phyloP scores from a whole-genome alignment of 2,113 vertebrate genomes.

The Neogale vison region DNA sequence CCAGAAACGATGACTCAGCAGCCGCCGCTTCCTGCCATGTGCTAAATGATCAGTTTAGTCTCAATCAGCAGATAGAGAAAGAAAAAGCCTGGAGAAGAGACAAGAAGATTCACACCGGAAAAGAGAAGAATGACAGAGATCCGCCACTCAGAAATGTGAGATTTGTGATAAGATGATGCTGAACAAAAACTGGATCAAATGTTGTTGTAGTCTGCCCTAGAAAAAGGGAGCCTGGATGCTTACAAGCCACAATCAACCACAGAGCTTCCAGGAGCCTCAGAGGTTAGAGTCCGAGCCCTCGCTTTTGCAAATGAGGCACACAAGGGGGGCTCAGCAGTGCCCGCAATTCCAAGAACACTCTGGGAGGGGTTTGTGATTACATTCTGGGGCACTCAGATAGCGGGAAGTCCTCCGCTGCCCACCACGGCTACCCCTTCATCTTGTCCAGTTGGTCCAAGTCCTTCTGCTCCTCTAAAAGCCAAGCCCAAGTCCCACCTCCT shows the following conservation, averaged over 20 bases:
- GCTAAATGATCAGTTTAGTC: neutral
- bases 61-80: conserved; percentile 37
- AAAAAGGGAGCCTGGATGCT: neutral
- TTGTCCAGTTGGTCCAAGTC: neutral
- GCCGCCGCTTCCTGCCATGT: neutral
- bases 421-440: neutral
- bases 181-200: neutral
- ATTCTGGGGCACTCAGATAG: rapidly evolving
- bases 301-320: neutral
- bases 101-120: neutral
- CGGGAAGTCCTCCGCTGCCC: neutral
- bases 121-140: neutral
- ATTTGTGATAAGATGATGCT: neutral
- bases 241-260: neutral
- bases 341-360: neutral
- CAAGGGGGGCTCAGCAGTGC: neutral
- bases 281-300: neutral
- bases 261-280: neutral
- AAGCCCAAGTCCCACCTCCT: neutral
- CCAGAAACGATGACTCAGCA: conserved; percentile 21
- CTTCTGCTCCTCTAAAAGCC: neutral
- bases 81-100: neutral
- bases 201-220: neutral
- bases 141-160: neutral
- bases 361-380: rapidly evolving